Base-by-base conservation (phyloP, 2,113 vertebrate species). In the Regulus satrapa region DNA sequence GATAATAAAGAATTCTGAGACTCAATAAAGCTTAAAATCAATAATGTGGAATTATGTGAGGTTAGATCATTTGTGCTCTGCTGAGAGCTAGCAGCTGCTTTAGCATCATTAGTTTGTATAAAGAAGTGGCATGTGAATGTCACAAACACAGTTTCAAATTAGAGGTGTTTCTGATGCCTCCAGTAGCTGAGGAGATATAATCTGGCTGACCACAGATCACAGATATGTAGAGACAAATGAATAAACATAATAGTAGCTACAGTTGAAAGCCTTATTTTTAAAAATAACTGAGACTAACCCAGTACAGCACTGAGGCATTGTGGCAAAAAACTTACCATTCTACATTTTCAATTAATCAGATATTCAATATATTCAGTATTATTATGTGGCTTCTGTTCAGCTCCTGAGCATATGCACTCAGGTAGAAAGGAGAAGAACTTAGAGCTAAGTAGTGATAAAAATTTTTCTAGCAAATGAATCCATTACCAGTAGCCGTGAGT, bases 371-470 rank as follows among this genome's bases (percentile, higher is more conserved):
- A 59, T 34, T 48, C 69, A 49, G 4, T 36, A 61, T 41, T 18
- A 32, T 46, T 59, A 34, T 14, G 6, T 61, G 19, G 15, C 8
- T 86, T 75, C 21, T 61, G 20, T 59, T 80, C 62, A 67, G 9
- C 23, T 59, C 21, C 40, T 36, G 38, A 90, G 7, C 13, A 62
- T 17, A 66, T 0, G 0, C 0, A 1, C 18, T 36, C 29, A 59
- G 9, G 6, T 13, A 38, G n/a, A 77, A 80, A 88, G 13, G 8
- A 66, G 66, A 78, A 89, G 26, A 6, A 51, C 32, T 46, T 64
- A 67, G 9, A 80, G 9, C n/a, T n/a, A 67, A 77, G 6, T 7
- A 14, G 8, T 24, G 14, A 75, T 55, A 68, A 84, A 59, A 4
- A 28, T 10, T 80, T 31, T 81, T 64, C 43, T 56, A 29, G 6